Conservation (phyloP, 2,797 vertebrate species). For the Micromesistius poutassou region DNA sequence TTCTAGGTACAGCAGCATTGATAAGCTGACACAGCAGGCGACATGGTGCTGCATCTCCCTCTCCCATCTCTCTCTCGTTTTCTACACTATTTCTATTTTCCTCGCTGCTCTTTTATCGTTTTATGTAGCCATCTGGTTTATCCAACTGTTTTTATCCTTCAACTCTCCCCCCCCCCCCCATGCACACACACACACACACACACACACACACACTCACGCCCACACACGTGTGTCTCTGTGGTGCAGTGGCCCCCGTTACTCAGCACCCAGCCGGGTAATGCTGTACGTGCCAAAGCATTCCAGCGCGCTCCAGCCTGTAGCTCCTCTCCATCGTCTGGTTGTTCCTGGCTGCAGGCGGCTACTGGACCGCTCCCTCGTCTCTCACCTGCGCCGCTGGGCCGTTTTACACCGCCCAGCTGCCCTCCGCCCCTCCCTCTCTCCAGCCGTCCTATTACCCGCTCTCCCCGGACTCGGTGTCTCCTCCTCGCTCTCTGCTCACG, state of each 20-base stretch:
- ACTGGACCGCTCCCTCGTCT: too few species aligned
- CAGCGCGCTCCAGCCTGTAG: neutral
- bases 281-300: neutral
- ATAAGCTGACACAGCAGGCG: slow-evolving; percentile 53
- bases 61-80: slow-evolving; percentile 1
- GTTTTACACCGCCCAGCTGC: too few species aligned
- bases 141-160: too few species aligned
- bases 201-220: too few species aligned
- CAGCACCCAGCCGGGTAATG: neutral
- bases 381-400: too few species aligned
- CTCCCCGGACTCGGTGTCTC: neutral
- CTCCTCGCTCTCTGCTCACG: neutral
- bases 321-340: too few species aligned
- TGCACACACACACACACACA: too few species aligned
- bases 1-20: slow-evolving; percentile 41
- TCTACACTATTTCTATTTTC: slow-evolving; percentile 20
- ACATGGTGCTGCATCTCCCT: slow-evolving; percentile 18
- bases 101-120: neutral
- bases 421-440: neutral
- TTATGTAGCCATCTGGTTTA: too few species aligned
- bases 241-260: neutral
- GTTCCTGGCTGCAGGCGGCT: too few species aligned
- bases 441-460: neutral
- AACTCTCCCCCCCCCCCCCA: too few species aligned
- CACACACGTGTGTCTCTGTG: neutral